phyloP scores from a whole-genome alignment of 2,113 vertebrate genomes.

The Brachyistius frenatus region DNA sequence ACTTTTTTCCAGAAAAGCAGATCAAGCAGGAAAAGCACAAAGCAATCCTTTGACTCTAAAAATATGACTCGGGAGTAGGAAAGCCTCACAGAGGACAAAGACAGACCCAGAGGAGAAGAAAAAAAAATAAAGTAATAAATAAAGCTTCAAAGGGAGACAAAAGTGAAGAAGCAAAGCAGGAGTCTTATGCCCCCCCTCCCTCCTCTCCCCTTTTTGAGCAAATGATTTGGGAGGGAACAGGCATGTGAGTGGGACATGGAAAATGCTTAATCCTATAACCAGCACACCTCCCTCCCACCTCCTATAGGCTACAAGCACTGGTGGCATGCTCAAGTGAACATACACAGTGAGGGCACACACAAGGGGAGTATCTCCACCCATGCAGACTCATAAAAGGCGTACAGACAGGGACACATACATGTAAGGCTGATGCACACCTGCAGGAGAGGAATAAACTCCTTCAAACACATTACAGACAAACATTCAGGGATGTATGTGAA shows the following conservation, averaged over 20 bases:
- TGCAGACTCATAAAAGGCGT: slow-evolving; percentile 36
- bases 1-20: slow-evolving; percentile 69
- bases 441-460: slow-evolving; percentile 9
- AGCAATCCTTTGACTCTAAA: slow-evolving; percentile 81
- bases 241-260: slow-evolving; percentile 66
- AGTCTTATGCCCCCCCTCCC: slow-evolving; percentile 17
- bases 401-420: slow-evolving; percentile 16
- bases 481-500: background rate
- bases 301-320: slow-evolving; percentile 43
- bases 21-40: slow-evolving; percentile 80
- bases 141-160: slow-evolving; percentile 46
- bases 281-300: slow-evolving; percentile 49
- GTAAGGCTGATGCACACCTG: slow-evolving; percentile 16
- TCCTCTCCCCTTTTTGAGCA: background rate
- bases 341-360: slow-evolving; percentile 51
- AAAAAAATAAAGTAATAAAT: slow-evolving; percentile 20
- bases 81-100: slow-evolving; percentile 70
- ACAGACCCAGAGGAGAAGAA: slow-evolving; percentile 25
- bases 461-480: background rate
- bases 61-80: slow-evolving; percentile 70
- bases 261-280: slow-evolving; percentile 65
- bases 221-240: slow-evolving; percentile 52
- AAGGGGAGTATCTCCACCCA: slow-evolving; percentile 30
- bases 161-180: slow-evolving; percentile 38
- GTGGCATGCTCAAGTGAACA: slow-evolving; percentile 62